These are phyloP conservation scores for Liparis tanakae DNA, from an alignment of 2,797 vertebrate genomes.

Conservation along the genomic window DNA sequence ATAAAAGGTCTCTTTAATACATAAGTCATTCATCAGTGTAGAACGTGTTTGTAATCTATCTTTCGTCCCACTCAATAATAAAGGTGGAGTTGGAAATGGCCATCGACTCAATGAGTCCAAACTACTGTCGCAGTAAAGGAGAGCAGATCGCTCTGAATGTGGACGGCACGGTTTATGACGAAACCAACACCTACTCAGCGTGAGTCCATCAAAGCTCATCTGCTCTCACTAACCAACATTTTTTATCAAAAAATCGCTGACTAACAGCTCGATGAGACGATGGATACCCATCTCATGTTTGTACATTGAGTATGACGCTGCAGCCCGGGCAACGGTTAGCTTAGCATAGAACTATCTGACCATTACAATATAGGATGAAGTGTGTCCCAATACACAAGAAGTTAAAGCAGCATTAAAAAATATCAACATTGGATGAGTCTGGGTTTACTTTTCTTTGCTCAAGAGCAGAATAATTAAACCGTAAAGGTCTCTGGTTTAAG, in stretches of 20 bases:
- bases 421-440: not conserved
- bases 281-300: not conserved
- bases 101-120: constrained; percentile 92
- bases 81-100: constrained; percentile 97
- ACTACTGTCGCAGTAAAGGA: constrained; percentile 98
- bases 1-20: not conserved
- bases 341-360: not conserved
- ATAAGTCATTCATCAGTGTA: not conserved
- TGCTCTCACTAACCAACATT: not conserved
- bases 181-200: constrained; percentile 92
- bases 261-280: not conserved
- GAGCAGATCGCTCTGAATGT: constrained; percentile 98
- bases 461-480: not conserved
- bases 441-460: not conserved
- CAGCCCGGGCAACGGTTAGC: not conserved
- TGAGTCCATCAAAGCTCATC: constrained; percentile 71
- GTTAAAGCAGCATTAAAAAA: too few relatives aligned
- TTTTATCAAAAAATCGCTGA: too few relatives aligned
- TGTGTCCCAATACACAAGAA: not conserved
- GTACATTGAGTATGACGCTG: not conserved
- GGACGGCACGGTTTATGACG: constrained; percentile 89
- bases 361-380: not conserved
- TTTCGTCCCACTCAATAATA: not conserved
- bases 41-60: not conserved
- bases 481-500: not conserved